Conservation (phyloP, 2,888 invertebrate species). For the Gisinianus flammeolus region DNA sequence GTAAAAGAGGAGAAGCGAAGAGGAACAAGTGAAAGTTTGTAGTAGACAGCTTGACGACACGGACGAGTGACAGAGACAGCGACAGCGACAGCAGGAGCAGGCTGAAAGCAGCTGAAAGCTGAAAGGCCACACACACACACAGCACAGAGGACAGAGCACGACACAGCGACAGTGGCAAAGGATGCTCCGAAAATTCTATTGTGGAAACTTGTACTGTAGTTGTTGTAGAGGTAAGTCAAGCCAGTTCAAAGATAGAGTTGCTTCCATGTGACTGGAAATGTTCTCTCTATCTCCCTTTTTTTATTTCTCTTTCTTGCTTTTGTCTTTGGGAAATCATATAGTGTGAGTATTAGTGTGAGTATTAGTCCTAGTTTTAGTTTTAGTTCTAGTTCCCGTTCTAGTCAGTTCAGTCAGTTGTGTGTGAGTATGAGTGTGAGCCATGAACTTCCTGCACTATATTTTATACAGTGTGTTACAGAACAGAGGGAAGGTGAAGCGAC, state of each 20-base stretch:
- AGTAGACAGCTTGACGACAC: conserved; percentile 37
- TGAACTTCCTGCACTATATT: too few species aligned
- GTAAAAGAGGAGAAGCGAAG: neutral
- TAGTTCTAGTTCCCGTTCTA: too few species aligned
- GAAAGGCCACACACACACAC: neutral
- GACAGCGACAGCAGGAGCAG: neutral
- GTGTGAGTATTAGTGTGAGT: too few species aligned
- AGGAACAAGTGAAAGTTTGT: conserved; percentile 2
- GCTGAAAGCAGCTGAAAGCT: neutral
- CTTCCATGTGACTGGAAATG: neutral
- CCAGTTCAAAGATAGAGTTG: neutral
- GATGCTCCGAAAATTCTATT: conserved; percentile 37
- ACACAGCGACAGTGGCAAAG: too few species aligned
- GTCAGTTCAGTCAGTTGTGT: too few species aligned
- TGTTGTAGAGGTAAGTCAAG: conserved; percentile 39
- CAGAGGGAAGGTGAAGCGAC: too few species aligned
- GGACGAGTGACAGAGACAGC: neutral
- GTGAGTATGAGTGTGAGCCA: too few species aligned
- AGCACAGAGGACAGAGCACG: too few species aligned
- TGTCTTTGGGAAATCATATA: too few species aligned
- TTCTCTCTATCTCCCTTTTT: neutral
- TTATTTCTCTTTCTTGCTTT: neutral
- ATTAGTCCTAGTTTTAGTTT: too few species aligned
- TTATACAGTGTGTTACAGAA: too few species aligned
- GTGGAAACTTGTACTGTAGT: conserved; percentile 33